A percentile compares a stretch with the other conserved stretches of the same genome.
phyloP scores from a whole-genome alignment of 2,888 invertebrate species.

The Ormyrus thymus region DNA sequence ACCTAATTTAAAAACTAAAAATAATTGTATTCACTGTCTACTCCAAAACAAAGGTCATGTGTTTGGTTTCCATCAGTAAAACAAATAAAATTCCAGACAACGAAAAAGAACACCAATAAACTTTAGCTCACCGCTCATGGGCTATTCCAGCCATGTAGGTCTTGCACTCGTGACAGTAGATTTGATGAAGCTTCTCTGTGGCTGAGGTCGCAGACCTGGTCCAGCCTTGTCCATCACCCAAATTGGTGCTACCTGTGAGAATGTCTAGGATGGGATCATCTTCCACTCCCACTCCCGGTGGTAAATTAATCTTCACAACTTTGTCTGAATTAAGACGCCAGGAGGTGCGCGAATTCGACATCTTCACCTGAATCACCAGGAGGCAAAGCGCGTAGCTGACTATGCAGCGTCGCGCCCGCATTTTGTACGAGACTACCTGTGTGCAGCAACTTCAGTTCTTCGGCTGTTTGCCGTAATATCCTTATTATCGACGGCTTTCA shows the following conservation, averaged over 20 bases:
- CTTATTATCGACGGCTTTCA: background rate
- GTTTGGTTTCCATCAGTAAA: too few relatives aligned
- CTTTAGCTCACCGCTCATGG: slow-evolving; percentile 43
- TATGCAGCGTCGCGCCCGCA: slow-evolving; percentile 66
- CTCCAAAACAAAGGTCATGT: too few relatives aligned
- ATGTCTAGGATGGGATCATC: slow-evolving; percentile 86
- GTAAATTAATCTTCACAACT: slow-evolving; percentile 81
- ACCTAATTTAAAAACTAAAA: too few relatives aligned
- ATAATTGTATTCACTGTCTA: too few relatives aligned
- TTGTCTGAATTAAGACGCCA: slow-evolving; percentile 89
- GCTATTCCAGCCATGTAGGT: slow-evolving; percentile 56
- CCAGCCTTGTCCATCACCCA: slow-evolving; percentile 70
- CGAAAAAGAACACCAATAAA: too few relatives aligned
- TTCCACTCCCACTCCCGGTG: slow-evolving; percentile 69
- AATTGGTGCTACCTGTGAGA: slow-evolving; percentile 81
- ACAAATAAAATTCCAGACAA: too few relatives aligned
- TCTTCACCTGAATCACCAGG: slow-evolving; percentile 70
- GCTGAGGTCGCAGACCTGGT: slow-evolving; percentile 65
- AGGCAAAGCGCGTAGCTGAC: slow-evolving; percentile 70
- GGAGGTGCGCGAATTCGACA: slow-evolving; percentile 88
- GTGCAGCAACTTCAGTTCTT: too few relatives aligned
- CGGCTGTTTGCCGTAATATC: background rate
- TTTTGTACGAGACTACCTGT: slow-evolving; percentile 44
- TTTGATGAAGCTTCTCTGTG: slow-evolving; percentile 64
- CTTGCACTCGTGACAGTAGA: slow-evolving; percentile 70